Evolutionary conservation across 2,888 invertebrate species (phyloP), one percentile per base, ranked within the genome.

Genomic region (Coelinius sp.): DNA sequence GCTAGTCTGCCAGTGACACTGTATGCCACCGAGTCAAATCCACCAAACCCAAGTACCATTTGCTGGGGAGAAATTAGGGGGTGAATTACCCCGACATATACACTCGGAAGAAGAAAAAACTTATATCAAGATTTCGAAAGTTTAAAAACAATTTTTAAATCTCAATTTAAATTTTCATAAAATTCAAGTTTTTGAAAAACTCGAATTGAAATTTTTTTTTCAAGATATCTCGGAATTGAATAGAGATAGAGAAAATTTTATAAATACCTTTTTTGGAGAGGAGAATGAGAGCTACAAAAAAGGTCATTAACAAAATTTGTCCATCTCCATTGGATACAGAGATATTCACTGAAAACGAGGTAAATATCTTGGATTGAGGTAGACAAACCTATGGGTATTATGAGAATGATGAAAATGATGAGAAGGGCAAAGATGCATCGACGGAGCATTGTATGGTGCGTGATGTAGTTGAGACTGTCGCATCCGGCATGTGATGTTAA

Each of bases 331-430:
- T n/a, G n/a, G n/a, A n/a, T n/a, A n/a, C n/a, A n/a, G n/a, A n/a
- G n/a, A n/a, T n/a, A n/a, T n/a, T n/a, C n/a, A n/a, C n/a, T n/a
- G n/a, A n/a, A n/a, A n/a, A n/a, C n/a, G n/a, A n/a, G n/a, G n/a
- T n/a, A n/a, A n/a, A n/a, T n/a, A n/a, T n/a, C n/a, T n/a, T n/a
- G 10, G 4, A 46, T 46, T 20, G 46, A 64, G n/a, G n/a, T n/a
- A n/a, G n/a, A 83, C 85, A 85, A 73, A 86, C 86, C 86, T 80
- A 85, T 84, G 80, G 84, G 85, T 83, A 83, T 83, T 83, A 84
- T 83, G 81, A 85, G 81, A 83, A 84, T 81, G 79, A 85, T 80
- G 73, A 78, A 71, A 75, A 73, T 69, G 73, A 78, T 27, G 77
- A 84, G 80, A 78, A 84, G 78, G 81, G 82, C 81, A 79, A 84